Conservation (phyloP, 2,113 vertebrate genomes). For the Eptatretus burgeri region DNA sequence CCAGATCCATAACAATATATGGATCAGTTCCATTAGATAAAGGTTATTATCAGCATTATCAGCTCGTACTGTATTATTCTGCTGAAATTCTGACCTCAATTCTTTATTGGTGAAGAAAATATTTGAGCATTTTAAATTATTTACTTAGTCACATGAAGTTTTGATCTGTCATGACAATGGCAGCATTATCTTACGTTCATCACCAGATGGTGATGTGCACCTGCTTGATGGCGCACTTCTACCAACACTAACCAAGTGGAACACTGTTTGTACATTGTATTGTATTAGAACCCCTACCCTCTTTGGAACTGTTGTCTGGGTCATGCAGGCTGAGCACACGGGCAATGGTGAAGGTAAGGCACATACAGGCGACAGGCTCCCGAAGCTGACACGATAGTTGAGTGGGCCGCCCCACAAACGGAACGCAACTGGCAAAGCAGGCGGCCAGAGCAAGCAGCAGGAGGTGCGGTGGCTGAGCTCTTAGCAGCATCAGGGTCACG, state of each 20-base stretch:
- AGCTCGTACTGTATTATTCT: too few species aligned
- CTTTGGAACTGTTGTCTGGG: slow-evolving; percentile 67
- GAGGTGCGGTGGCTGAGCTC: slow-evolving; percentile 56
- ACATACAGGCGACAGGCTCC: slow-evolving; percentile 20
- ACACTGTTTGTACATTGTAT: background rate
- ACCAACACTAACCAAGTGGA: background rate
- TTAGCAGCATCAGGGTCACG: slow-evolving; percentile 59
- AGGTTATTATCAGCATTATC: too few species aligned
- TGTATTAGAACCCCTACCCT: slow-evolving; percentile 40
- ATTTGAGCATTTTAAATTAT: too few species aligned
- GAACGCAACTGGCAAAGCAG: slow-evolving; percentile 74
- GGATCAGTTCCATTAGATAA: too few species aligned
- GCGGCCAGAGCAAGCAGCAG: slow-evolving; percentile 79
- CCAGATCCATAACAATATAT: too few species aligned
- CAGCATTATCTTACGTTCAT: too few species aligned
- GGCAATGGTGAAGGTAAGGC: slow-evolving; percentile 52
- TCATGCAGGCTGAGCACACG: slow-evolving; percentile 90
- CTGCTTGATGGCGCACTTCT: background rate
- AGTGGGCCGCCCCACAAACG: slow-evolving; percentile 68
- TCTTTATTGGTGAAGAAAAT: too few species aligned
- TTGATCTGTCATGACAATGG: too few species aligned
- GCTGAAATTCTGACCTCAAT: too few species aligned
- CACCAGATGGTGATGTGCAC: background rate
- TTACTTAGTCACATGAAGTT: too few species aligned
- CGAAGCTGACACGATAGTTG: slow-evolving; percentile 68